Conservation (phyloP, 2,797 vertebrate genomes). For the Thaleichthys pacificus region DNA sequence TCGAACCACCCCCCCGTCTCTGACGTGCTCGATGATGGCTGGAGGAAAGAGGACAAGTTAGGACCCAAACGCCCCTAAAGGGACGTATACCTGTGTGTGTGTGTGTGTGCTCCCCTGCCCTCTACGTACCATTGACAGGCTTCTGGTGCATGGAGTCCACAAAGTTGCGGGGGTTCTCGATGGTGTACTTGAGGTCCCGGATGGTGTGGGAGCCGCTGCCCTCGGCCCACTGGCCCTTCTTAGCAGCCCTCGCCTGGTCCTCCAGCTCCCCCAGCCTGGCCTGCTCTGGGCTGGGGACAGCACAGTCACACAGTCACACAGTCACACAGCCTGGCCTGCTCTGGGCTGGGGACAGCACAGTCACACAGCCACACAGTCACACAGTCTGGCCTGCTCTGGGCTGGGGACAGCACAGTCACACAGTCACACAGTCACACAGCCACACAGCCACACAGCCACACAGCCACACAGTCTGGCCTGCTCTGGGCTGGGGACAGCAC, state of each 20-base stretch:
- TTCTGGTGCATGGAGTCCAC: conserved; percentile 97
- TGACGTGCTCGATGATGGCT: conserved; percentile 97
- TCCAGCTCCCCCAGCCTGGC: conserved; percentile 90
- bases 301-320: too few species aligned
- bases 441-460: too few species aligned
- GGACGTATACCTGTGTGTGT: background rate
- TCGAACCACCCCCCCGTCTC: conserved; percentile 92
- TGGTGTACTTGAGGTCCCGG: conserved; percentile 91
- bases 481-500: too few species aligned
- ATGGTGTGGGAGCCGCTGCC: conserved; percentile 86
- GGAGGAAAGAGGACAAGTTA: conserved; percentile 13
- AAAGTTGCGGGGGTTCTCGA: conserved; percentile 94
- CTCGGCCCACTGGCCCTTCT: conserved; percentile 93
- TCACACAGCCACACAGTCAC: too few species aligned
- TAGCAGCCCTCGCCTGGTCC: conserved; percentile 86
- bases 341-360: too few species aligned
- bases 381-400: too few species aligned
- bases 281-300: conserved; percentile 85
- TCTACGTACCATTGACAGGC: conserved; percentile 88
- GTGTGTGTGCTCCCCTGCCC: too few species aligned
- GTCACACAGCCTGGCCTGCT: too few species aligned
- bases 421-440: too few species aligned
- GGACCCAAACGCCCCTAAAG: background rate
- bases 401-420: too few species aligned
- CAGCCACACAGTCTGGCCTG: too few species aligned